Evolutionary conservation across 2,888 invertebrate species (phyloP).

Genomic region (Dryobota labecula): DNA sequence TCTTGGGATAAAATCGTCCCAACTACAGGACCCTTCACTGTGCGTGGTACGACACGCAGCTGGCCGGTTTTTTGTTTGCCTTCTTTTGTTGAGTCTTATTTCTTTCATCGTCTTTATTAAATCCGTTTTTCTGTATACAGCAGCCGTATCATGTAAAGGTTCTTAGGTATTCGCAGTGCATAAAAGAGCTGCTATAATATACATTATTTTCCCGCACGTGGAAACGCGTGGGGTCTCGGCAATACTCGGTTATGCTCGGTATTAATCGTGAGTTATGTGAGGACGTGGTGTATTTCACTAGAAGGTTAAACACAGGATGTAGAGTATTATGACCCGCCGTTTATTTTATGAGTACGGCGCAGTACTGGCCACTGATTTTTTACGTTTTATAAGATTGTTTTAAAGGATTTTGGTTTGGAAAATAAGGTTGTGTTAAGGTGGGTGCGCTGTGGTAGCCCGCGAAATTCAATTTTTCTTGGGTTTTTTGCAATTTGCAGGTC

Average conservation of each 20-base stretch:
- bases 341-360: conserved; percentile 42
- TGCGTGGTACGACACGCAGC: too few relatives aligned
- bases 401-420: neutral
- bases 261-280: conserved; percentile 54
- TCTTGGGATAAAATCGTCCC: too few relatives aligned
- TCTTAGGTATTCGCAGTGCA: conserved; percentile 31
- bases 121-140: too few relatives aligned
- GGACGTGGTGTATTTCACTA: conserved; percentile 56
- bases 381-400: conserved; percentile 7
- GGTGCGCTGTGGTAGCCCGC: too few relatives aligned
- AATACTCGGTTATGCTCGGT: conserved; percentile 50
- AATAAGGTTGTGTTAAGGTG: neutral
- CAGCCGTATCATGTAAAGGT: conserved; percentile 6
- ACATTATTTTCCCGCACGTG: conserved; percentile 55
- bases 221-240: conserved; percentile 48
- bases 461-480: too few relatives aligned
- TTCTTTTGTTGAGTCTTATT: too few relatives aligned
- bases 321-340: conserved; percentile 44
- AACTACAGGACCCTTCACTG: too few relatives aligned
- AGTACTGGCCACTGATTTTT: conserved; percentile 18
- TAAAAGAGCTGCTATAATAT: conserved; percentile 40
- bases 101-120: too few relatives aligned
- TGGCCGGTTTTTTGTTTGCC: too few relatives aligned
- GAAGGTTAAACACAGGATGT: conserved; percentile 60
- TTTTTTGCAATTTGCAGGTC: too few relatives aligned